Conservation (phyloP, 2,797 vertebrate genomes). For the Pipistrellus nathusii region DNA sequence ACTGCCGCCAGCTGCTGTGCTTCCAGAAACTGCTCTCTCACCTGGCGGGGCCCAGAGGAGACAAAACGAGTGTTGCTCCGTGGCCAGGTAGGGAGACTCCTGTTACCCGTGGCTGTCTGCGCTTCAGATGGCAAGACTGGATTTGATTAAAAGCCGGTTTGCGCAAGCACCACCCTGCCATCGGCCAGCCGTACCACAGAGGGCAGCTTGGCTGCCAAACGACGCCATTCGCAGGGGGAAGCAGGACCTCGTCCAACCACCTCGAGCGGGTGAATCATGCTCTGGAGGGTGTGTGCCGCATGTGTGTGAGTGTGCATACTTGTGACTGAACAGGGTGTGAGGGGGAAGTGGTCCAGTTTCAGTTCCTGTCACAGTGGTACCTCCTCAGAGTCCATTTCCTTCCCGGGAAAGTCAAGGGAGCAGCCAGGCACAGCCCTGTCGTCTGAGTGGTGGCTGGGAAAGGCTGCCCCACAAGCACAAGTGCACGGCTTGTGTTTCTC, state of each 20-base stretch:
- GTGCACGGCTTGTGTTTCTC: background rate
- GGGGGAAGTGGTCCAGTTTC: background rate
- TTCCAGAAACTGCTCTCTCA: background rate
- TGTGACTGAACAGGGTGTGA: background rate
- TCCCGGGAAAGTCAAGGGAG: slow-evolving; percentile 17
- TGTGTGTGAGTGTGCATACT: background rate
- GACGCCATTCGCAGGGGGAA: background rate
- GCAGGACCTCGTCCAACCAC: accelerated
- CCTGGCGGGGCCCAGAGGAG: background rate
- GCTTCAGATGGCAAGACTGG: slow-evolving; percentile 62
- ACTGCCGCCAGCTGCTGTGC: background rate
- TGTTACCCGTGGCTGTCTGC: background rate
- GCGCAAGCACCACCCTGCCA: background rate
- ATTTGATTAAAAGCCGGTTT: slow-evolving; percentile 71
- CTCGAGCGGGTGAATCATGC: background rate
- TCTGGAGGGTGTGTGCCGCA: background rate
- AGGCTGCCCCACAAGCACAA: background rate
- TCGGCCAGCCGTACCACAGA: background rate
- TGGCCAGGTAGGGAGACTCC: slow-evolving; percentile 15
- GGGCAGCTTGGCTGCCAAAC: background rate
- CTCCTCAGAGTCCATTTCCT: slow-evolving; percentile 56
- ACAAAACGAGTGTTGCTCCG: background rate
- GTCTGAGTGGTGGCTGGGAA: background rate
- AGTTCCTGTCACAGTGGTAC: slow-evolving; percentile 13
- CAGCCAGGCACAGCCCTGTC: background rate